Evolutionary conservation across 2,113 vertebrate genomes (phyloP), one percentile per base, ranked within the genome.

Genomic region (Anolis carolinensis): DNA sequence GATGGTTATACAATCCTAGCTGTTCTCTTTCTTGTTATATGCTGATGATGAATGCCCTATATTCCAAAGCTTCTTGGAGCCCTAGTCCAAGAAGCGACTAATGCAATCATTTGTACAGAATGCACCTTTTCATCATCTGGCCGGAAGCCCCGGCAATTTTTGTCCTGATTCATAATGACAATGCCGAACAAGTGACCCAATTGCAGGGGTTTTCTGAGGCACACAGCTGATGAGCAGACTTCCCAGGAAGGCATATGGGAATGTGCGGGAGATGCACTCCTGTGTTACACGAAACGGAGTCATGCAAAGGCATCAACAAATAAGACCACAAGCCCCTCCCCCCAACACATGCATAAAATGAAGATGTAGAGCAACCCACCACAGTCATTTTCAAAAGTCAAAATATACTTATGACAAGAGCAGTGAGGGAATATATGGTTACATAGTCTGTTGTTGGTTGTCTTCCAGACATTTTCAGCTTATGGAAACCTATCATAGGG

Each of bases 141-240:
- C 30, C 50, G 85, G 59, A 34, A 92, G 68, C 30, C 73, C 30
- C 70, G 62, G 74, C 83, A 75, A n/a, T 74, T 92, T 90, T 88
- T 90, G 80, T 73, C 81, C 86, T 88, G 77, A 92, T 90, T 76
- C 90, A 92, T 85, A 92, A 23, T 82, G 90, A 90, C 86, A 93
- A 67, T 63, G 86, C 62, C 83, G 81, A 84, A 81, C 82, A 81
- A 88, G 32, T 88, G 87, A 87, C 77, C 79, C 74, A 76, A 81
- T 94, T 92, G 82, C 0, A 0, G 76, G 5, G 77, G 81, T 55
- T 85, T 75, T 44, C 75, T 7, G 82, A 90, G 79, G 84, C 83
- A 76, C 59, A 89, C 50, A 86, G 84, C 85, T 86, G 90, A 88
- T 32, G 79, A 93, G 50, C 82, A 93, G 84, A 90, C 88, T 92